Conservation (phyloP, 2,797 vertebrate genomes). For the Loriculus beryllinus region DNA sequence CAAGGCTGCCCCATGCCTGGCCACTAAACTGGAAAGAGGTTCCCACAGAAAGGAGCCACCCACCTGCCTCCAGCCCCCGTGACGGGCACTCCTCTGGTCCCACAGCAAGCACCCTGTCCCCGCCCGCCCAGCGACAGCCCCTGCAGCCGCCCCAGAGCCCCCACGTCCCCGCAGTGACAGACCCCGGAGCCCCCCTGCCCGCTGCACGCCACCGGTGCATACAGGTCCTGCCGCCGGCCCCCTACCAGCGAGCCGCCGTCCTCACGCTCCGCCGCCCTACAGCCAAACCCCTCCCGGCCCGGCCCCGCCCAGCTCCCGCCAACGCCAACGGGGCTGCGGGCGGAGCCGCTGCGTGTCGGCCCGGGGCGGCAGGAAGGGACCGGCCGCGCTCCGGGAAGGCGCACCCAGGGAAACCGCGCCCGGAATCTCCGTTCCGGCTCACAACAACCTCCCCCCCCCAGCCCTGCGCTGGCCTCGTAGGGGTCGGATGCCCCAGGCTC, state of each 20-base stretch:
- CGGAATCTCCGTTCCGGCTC: constrained; percentile 9
- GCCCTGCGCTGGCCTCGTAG: too few relatives aligned
- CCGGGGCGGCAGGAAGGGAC: constrained; percentile 18
- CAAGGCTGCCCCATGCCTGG: neutral
- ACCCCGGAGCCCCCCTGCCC: too few relatives aligned
- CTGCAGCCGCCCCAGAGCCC: too few relatives aligned
- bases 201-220: too few relatives aligned
- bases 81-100: neutral
- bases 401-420: constrained; percentile 1
- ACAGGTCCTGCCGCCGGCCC: neutral
- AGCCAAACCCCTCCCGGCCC: neutral
- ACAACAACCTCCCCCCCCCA: too few relatives aligned
- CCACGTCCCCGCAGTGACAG: neutral
- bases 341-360: neutral
- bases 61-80: neutral
- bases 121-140: neutral
- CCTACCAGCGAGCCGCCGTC: neutral
- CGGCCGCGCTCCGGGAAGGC: neutral
- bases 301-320: neutral
- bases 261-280: neutral
- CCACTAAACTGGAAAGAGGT: neutral
- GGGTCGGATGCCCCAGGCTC: too few relatives aligned
- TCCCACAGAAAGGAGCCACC: neutral
- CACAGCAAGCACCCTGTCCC: neutral
- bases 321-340: constrained; percentile 18